A percentile compares a stretch with the other conserved stretches of the same genome.
phyloP scores from a whole-genome alignment of 2,888 invertebrate species.

The Cephus nigrinus region DNA sequence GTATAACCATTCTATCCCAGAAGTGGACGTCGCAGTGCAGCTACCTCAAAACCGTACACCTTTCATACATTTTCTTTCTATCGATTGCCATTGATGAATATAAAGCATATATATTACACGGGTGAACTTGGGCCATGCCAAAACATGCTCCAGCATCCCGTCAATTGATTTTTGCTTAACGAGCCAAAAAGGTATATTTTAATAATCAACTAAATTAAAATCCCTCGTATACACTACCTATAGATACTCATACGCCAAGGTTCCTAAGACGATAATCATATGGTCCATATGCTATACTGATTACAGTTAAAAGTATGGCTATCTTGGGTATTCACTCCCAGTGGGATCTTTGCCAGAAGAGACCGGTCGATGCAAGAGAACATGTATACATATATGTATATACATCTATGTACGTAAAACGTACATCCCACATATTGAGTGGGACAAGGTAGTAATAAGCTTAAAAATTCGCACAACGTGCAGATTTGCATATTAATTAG shows the following conservation, averaged over 20 bases:
- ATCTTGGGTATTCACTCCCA: neutral
- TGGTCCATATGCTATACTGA: neutral
- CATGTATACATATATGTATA: constrained; percentile 3
- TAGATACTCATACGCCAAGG: no score
- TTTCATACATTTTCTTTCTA: neutral
- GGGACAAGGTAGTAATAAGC: constrained; percentile 9
- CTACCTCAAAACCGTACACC: neutral
- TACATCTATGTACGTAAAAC: neutral
- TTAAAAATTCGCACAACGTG: constrained; percentile 16
- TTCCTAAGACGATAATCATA: neutral
- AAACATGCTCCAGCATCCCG: neutral
- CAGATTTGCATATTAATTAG: constrained; percentile 28
- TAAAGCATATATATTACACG: neutral
- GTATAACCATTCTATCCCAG: neutral
- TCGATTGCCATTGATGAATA: neutral
- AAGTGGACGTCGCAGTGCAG: neutral
- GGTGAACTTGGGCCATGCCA: neutral
- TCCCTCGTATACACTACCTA: neutral
- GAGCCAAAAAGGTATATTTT: neutral
- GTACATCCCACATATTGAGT: neutral
- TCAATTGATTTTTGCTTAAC: neutral
- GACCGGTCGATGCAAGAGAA: constrained; percentile 37
- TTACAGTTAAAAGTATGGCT: neutral
- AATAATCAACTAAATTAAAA: neutral
- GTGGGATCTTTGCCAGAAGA: constrained; percentile 46